A percentile compares a stretch with the other conserved stretches of the same genome.
Evolutionary conservation across 2,113 vertebrate species (phyloP).

Genomic region (Amazona guildingii): DNA sequence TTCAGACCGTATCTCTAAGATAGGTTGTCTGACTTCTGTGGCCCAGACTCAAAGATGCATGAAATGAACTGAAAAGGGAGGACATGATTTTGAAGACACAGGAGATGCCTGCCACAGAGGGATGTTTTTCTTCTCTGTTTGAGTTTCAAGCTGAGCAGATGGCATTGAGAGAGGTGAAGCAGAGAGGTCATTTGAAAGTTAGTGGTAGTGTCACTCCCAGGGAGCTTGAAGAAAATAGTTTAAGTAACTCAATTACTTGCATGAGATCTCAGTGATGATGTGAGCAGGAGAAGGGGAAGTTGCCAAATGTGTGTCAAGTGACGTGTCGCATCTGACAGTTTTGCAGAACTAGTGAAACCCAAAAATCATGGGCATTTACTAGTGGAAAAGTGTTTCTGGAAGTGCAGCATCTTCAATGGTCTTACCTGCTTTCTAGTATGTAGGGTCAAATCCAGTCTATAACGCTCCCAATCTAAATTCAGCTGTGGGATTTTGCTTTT

Average conservation of each 20-base stretch:
- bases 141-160: neutral
- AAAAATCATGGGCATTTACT: neutral
- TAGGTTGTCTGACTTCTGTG: neutral
- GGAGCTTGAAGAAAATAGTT: neutral
- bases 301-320: neutral
- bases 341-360: neutral
- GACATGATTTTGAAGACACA: neutral
- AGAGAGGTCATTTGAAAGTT: neutral
- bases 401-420: neutral
- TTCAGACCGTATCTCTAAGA: neutral
- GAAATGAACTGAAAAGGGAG: slow-evolving; percentile 28
- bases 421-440: neutral
- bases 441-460: neutral
- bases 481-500: neutral
- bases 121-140: neutral
- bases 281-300: neutral
- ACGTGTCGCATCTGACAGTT: neutral
- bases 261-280: neutral
- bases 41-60: neutral
- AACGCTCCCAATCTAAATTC: neutral
- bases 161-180: neutral
- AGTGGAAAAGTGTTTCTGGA: neutral
- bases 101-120: neutral
- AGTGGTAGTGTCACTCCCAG: neutral
- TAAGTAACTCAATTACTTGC: neutral